Evolutionary conservation across 2,797 vertebrate genomes (phyloP), one percentile per base, ranked within the genome.

Genomic region (Dipus sagitta): DNA sequence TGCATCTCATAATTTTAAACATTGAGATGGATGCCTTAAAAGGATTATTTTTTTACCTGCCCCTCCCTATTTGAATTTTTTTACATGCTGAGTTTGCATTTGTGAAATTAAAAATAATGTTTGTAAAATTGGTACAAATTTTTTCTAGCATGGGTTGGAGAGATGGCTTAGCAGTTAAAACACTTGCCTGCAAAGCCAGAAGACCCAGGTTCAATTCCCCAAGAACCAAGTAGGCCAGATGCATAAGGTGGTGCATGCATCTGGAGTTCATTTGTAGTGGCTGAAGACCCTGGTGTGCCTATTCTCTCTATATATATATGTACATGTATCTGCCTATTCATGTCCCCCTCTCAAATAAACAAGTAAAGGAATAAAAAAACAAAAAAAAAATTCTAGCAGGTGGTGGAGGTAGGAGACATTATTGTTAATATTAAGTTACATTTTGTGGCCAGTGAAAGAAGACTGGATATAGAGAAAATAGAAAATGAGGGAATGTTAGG

Each of bases 21-120:
- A n/a, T 71, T 70, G 88, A 24, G 26, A 26, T 72, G 34, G 4
- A 34, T 88, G 42, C 42, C 65, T 88, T 30, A 23, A 17, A 52
- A 62, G 32, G 28, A 30, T 74, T 89, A 47, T n/a, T 74, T 84
- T 81, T 32, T 54, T 67, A 62, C 28, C 47, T 32, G 13, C 7
- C 0, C 72, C 65, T 92, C 30, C 28, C 58, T 12, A 17, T 75
- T 92, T 64, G 24, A 52, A 84, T 30, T 72, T 54, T 34, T 20
- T 54, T 4, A 3, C 30, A 81, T 88, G 11, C 92, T 77, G 24
- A 80, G 62, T 70, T 72, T n/a, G 74, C 21, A 54, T 1, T 38
- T 82, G 14, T 89, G 38, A 88, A 71, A 68, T 65, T 67, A 77
- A 95, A 93, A 32, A 89, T 68, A 47, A 79, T 30, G 6, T 21